Base-by-base conservation (phyloP, 2,888 invertebrate genomes). In the Argyresthia goedartella region DNA sequence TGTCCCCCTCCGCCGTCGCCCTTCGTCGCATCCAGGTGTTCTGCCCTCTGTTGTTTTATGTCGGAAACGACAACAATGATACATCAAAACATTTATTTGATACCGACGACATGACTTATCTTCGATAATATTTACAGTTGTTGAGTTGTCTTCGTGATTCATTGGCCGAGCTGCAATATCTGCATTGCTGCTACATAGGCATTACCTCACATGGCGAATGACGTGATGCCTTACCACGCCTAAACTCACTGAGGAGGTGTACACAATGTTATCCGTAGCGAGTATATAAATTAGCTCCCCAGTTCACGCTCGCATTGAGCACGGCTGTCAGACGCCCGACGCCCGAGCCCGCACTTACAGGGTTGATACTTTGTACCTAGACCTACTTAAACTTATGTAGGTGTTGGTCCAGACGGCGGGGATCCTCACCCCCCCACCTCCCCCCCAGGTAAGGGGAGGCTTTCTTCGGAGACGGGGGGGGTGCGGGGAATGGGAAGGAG, bases 281-380 rank as follows among this genome's bases (percentile, higher is more conserved):
- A 13, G 34, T 47, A 34, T 33, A 47, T 33, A 47, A 41, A 41
- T 41, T 41, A 41, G n/a, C 11, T 41, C 25, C 25, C 25, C 25
- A 25, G 50, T 53, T 52, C 53, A 53, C 54, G 54, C 52, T 59
- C 51, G 51, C 55, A 58, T 63, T 64, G 56, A 51, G 52, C 52
- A 63, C 56, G 66, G 58, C 57, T 66, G 59, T 61, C 62, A 58
- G 56, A 53, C 46, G 50, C 50, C 53, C n/a, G 56, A 53, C 46
- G 50, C 55, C 51, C 50, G 50, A 53, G 52, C 54, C 51, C 53
- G 48, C 48, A 53, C 52, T 50, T 50, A 52, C 13, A 50, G 50
- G 9, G 25, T 25, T 25, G 25, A 25, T 25, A 25, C 25, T 25
- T 25, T 25, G 25, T 10, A n/a, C n/a, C n/a, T n/a, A 51, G 45